Conservation (phyloP, 2,113 vertebrate species). For the Dipodomys ordii region DNA sequence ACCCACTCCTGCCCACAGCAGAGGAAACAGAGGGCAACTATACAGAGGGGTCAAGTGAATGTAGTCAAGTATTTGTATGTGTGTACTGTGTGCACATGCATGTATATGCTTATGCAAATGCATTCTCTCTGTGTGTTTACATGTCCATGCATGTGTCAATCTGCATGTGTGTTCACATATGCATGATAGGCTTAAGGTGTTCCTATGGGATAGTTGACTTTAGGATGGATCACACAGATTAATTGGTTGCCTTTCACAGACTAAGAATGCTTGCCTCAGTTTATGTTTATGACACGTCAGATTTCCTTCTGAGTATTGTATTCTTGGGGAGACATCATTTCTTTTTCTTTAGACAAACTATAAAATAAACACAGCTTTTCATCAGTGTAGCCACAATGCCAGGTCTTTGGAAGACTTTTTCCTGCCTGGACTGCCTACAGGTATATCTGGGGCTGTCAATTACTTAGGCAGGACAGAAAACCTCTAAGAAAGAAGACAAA, state of each 20-base stretch:
- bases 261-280: background rate
- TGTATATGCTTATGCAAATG: no score
- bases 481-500: background rate
- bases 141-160: no score
- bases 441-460: background rate
- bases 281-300: background rate
- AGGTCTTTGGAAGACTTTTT: background rate
- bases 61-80: no score
- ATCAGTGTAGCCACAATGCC: background rate
- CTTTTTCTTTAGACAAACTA: background rate
- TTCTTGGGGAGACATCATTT: background rate
- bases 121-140: no score
- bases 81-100: background rate
- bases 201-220: background rate
- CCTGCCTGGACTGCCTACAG: background rate
- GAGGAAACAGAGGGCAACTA: background rate
- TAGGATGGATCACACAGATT: background rate
- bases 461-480: background rate
- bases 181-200: background rate
- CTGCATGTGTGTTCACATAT: no score
- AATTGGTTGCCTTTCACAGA: background rate
- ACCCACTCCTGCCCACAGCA: background rate
- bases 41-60: no score
- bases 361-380: background rate
- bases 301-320: background rate